Conservation (phyloP, 2,888 invertebrate genomes). For the Drosophila antonietae region DNA sequence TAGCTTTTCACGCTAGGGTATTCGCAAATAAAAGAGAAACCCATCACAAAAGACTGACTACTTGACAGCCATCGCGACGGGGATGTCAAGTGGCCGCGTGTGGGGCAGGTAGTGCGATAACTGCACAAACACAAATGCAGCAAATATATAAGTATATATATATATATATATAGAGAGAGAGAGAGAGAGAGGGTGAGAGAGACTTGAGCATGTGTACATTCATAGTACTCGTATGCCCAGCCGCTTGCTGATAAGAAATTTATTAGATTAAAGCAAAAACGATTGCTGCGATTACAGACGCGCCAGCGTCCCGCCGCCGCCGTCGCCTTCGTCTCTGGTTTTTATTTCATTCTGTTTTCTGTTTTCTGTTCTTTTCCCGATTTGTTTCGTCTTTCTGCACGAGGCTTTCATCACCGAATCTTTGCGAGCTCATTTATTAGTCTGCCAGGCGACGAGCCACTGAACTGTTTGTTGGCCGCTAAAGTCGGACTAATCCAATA, state of each 20-base stretch:
- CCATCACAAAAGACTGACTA: constrained; percentile 40
- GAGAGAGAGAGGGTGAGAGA: background rate
- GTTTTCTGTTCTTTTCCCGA: constrained; percentile 35
- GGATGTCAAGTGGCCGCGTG: constrained; percentile 43
- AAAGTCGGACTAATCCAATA: constrained; percentile 25
- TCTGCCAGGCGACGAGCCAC: constrained; percentile 61
- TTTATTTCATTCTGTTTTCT: constrained; percentile 20
- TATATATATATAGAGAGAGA: background rate
- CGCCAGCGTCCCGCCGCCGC: constrained; percentile 25
- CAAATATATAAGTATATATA: constrained; percentile 7
- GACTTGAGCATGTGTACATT: constrained; percentile 7
- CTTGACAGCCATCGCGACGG: constrained; percentile 40
- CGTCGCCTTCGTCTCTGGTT: constrained; percentile 17
- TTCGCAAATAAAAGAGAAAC: constrained; percentile 15
- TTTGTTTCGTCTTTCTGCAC: constrained; percentile 43
- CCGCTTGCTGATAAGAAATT: constrained; percentile 74
- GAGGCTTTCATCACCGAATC: constrained; percentile 52
- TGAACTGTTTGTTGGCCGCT: constrained; percentile 45
- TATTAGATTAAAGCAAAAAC: constrained; percentile 77
- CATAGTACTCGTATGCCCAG: constrained; percentile 22
- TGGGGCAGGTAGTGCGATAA: constrained; percentile 57
- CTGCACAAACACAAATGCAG: constrained; percentile 17
- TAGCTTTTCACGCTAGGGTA: background rate
- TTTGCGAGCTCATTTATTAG: constrained; percentile 54
- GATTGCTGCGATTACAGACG: constrained; percentile 71